Conservation (phyloP, 1,140 invertebrate genomes). For the Conus betulinus region DNA sequence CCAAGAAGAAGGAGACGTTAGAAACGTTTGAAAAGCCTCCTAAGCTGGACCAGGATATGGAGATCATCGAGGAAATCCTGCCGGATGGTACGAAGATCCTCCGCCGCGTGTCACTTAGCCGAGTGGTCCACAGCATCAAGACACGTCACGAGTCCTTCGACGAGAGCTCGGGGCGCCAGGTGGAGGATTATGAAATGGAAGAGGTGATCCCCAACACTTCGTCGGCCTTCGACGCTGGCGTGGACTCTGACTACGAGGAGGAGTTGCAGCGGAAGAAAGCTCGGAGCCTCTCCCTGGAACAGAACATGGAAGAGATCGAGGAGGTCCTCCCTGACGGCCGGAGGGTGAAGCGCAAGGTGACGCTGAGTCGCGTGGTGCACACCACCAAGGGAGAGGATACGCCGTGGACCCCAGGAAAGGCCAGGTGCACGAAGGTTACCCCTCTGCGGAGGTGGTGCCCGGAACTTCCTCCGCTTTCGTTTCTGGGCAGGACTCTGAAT, state of each 20-base stretch:
- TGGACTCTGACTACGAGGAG: conserved; percentile 33
- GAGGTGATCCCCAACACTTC: conserved; percentile 69
- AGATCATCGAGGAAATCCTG: conserved; percentile 67
- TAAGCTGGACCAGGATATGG: conserved; percentile 61
- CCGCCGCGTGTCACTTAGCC: conserved; percentile 57
- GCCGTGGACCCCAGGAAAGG: neutral
- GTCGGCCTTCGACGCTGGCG: conserved; percentile 55
- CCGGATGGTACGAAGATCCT: conserved; percentile 70
- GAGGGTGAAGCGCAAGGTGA: neutral
- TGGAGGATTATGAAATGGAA: conserved; percentile 61
- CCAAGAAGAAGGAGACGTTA: conserved; percentile 51
- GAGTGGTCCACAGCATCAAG: conserved; percentile 62
- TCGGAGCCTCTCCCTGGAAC: neutral
- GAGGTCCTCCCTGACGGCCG: neutral
- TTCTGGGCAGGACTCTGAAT: neutral
- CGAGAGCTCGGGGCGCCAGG: conserved; percentile 28
- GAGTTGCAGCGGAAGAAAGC: neutral
- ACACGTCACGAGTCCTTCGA: conserved; percentile 65
- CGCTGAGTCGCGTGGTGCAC: neutral
- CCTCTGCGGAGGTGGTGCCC: neutral
- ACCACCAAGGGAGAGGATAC: neutral
- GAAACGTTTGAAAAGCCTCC: conserved; percentile 71
- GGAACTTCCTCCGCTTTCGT: neutral
- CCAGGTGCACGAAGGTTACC: neutral
- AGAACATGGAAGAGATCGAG: neutral